Base-by-base conservation (phyloP, 2,113 vertebrate species). In the Axis porcinus region DNA sequence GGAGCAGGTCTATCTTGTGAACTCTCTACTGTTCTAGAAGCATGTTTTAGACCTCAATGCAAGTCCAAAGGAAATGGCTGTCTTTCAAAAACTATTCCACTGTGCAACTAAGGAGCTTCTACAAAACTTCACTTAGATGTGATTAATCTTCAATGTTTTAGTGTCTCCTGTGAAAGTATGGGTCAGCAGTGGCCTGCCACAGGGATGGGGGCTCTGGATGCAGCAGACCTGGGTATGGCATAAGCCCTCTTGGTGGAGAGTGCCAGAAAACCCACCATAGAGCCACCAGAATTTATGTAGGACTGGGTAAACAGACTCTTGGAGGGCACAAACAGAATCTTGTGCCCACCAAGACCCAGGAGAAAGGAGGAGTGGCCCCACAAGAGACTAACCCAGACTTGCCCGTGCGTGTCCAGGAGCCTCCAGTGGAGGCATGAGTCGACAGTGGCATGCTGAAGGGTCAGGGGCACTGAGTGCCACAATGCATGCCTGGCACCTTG, bases 371-470 rank as follows among this genome's bases (percentile, higher is more conserved):
- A 67, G 8, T 36, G 33, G 19, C 4, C 3, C 33, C 33, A n/a
- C 62, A 67, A 19, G 64, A 67, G 8, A 67, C 64, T n/a, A n/a
- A 67, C 8, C 64, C 16, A n/a, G 64, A 67, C 5, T 67, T 67
- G 33, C 7, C 7, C 0, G 0, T n/a, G 62, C 9, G 0, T 67
- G 33, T 67, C 7, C 16, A n/a, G 33, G 16, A n/a, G 7, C n/a
- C 16, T 67, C 33, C 2, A 0, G 30, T n/a, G 17, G 62, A n/a
- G 8, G 33, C 16, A 10, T n/a, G 33, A n/a, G 33, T n/a, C 1
- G 0, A n/a, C 17, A 67, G 7, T n/a, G 62, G 33, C 16, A n/a
- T 67, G 33, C 30, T 9, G 62, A 64, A 64, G 62, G 15, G 33
- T 64, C 30, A 64, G 62, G 30, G 15, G 15, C 62, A n/a, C 30